phyloP scores from a whole-genome alignment of 2,797 vertebrate species.

The Glossophaga mutica region DNA sequence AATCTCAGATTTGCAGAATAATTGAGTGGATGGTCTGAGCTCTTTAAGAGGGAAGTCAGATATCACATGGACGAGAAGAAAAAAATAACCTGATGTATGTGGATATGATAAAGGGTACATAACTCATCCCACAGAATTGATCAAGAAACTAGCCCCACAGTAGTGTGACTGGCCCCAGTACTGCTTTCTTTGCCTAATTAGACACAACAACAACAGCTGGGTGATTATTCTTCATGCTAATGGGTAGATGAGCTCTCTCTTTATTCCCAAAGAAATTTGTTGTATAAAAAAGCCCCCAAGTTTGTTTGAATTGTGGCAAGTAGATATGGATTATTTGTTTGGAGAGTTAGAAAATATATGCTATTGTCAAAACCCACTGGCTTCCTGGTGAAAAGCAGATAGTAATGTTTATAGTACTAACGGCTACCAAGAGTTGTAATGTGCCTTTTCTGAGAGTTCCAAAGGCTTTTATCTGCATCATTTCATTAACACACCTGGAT shows the following conservation, averaged over 20 bases:
- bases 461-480: constrained; percentile 22
- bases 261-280: constrained; percentile 50
- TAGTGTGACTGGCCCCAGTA: neutral
- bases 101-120: constrained; percentile 37
- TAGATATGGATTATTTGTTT: constrained; percentile 45
- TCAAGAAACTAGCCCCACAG: neutral
- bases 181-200: constrained; percentile 41
- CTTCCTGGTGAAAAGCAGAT: constrained; percentile 44
- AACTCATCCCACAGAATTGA: constrained; percentile 18
- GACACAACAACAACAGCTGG: constrained; percentile 2
- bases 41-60: constrained; percentile 57
- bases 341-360: constrained; percentile 21
- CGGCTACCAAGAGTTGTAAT: neutral
- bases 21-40: constrained; percentile 47
- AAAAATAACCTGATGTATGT: constrained; percentile 21
- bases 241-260: neutral
- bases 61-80: neutral
- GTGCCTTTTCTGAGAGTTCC: neutral
- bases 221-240: constrained; percentile 48
- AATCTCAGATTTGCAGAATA: constrained; percentile 56
- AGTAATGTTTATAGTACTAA: constrained; percentile 45
- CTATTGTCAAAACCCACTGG: constrained; percentile 53
- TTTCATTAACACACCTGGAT: constrained; percentile 39
- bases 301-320: constrained; percentile 37
- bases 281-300: constrained; percentile 33